phyloP scores from a whole-genome alignment of 2,888 invertebrate genomes.

The Volucella inflata region DNA sequence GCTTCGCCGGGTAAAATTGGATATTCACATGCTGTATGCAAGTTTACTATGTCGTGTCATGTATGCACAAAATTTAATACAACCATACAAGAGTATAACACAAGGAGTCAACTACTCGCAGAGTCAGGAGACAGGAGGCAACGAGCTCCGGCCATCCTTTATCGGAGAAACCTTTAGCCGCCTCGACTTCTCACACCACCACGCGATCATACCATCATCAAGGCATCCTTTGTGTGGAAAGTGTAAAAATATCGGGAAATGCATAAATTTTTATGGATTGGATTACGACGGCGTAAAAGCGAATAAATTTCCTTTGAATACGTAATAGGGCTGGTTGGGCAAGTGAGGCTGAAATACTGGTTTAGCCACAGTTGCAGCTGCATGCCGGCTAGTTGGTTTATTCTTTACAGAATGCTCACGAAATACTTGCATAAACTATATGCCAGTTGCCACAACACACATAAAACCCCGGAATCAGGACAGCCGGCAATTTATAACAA shows the following conservation, averaged over 20 bases:
- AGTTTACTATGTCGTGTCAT: constrained; percentile 14
- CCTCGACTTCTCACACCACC: not conserved
- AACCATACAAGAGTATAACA: not conserved
- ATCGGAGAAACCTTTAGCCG: too few relatives aligned
- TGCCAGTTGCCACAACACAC: constrained; percentile 31
- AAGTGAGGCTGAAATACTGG: constrained; percentile 20
- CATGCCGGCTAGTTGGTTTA: not conserved
- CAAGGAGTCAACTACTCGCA: too few relatives aligned
- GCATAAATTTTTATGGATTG: constrained; percentile 75
- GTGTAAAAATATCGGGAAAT: constrained; percentile 75
- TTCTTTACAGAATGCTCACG: constrained; percentile 51
- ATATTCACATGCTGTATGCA: not conserved
- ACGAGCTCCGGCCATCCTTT: too few relatives aligned
- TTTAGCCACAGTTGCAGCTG: constrained; percentile 19
- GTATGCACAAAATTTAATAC: constrained; percentile 39
- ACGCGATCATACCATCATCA: not conserved
- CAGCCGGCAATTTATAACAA: constrained; percentile 73
- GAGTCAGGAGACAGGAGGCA: too few relatives aligned
- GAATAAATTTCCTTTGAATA: constrained; percentile 70
- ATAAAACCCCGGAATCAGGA: constrained; percentile 59
- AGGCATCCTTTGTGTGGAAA: constrained; percentile 21
- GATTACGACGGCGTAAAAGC: constrained; percentile 75
- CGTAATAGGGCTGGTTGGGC: constrained; percentile 24
- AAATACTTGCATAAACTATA: constrained; percentile 52
- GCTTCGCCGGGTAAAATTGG: constrained; percentile 46